These are phyloP conservation scores for Galeruca laticollis DNA, from an alignment of 2,888 invertebrate species.

Conservation along the genomic window DNA sequence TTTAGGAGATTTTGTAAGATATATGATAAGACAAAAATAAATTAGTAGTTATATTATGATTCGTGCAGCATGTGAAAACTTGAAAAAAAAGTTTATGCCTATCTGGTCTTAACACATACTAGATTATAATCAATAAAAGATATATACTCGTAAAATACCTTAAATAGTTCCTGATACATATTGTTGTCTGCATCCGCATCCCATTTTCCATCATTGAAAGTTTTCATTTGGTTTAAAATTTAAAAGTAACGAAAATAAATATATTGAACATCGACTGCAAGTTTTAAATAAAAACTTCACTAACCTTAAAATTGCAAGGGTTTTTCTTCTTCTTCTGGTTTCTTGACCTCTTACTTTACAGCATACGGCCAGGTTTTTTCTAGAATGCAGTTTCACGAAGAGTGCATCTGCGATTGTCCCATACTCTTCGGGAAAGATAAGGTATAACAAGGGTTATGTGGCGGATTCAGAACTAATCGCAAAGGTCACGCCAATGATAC, in stretches of 20 bases:
- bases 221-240: conserved; percentile 34
- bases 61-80: not conserved
- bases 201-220: conserved; percentile 49
- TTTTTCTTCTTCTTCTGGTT: no score
- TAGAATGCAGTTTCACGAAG: no score
- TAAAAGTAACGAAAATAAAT: not conserved
- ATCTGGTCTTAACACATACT: not conserved
- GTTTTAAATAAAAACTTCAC: not conserved
- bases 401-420: no score
- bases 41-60: not conserved
- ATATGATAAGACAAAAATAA: conserved; percentile 28
- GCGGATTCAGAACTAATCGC: no score
- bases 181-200: conserved; percentile 46
- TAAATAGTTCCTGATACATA: conserved; percentile 48
- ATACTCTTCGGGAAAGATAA: no score
- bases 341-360: no score
- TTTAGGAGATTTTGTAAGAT: conserved; percentile 12
- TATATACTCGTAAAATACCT: conserved; percentile 41
- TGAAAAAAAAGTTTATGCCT: not conserved
- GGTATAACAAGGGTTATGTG: no score
- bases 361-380: no score
- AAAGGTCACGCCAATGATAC: no score
- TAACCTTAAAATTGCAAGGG: no score
- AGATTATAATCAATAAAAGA: not conserved
- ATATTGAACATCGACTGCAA: not conserved